Evolutionary conservation across 2,888 invertebrate species (phyloP).

Genomic region (Chaitophorus viminalis): DNA sequence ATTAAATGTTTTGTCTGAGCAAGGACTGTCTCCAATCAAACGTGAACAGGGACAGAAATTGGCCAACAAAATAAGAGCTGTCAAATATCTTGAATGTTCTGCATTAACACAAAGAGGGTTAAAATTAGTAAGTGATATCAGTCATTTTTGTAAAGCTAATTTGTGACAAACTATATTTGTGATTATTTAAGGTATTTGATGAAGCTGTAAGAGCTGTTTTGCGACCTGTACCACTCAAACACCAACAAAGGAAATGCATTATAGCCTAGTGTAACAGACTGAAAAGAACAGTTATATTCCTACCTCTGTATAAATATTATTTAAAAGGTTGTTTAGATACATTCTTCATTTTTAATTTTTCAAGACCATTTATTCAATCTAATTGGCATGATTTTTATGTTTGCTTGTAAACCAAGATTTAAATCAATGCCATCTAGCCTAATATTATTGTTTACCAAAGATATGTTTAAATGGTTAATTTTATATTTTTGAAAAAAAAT

Average conservation of each 20-base stretch:
- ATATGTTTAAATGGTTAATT: slow-evolving; percentile 55
- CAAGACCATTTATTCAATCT: slow-evolving; percentile 42
- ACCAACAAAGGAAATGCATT: slow-evolving; percentile 88
- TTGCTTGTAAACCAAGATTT: slow-evolving; percentile 20
- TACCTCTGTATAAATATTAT: slow-evolving; percentile 57
- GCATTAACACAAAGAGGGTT: slow-evolving; percentile 98
- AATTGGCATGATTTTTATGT: slow-evolving; percentile 43
- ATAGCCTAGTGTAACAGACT: slow-evolving; percentile 66
- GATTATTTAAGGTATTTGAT: slow-evolving; percentile 85
- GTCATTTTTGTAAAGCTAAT: slow-evolving; percentile 5
- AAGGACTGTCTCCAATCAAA: slow-evolving; percentile 94
- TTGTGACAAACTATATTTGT: slow-evolving; percentile 14
- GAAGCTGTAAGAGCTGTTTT: slow-evolving; percentile 98
- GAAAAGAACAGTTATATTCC: slow-evolving; percentile 50
- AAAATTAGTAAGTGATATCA: slow-evolving; percentile 75
- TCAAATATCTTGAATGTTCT: slow-evolving; percentile 99
- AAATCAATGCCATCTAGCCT: slow-evolving; percentile 47
- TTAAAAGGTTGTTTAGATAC: slow-evolving; percentile 55
- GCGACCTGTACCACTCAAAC: slow-evolving; percentile 94
- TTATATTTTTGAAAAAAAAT: slow-evolving; percentile 37
- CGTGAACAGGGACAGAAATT: slow-evolving; percentile 98
- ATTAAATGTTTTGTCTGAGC: slow-evolving; percentile 87
- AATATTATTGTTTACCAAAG: slow-evolving; percentile 61
- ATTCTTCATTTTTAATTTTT: slow-evolving; percentile 48
- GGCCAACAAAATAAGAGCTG: slow-evolving; percentile 97